Evolutionary conservation across 2,113 vertebrate species (phyloP).

Genomic region (Tenrec ecaudatus): DNA sequence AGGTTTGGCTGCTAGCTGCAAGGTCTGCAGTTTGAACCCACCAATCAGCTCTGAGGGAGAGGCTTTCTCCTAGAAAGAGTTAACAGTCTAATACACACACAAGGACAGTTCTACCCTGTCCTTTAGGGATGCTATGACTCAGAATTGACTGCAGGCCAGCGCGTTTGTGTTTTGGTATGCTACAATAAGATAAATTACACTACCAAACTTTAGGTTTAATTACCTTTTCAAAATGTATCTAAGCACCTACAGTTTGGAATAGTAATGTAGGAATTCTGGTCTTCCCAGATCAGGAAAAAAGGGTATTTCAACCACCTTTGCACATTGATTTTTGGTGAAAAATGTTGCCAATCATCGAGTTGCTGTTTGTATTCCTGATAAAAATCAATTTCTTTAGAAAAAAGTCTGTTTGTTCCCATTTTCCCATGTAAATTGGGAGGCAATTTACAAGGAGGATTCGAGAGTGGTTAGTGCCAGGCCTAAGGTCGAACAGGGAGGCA

Average conservation of each 20-base stretch:
- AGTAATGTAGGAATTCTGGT: background rate
- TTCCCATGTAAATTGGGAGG: background rate
- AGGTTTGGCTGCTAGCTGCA: background rate
- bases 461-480: slow-evolving; percentile 27
- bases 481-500: slow-evolving; percentile 5
- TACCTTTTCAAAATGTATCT: background rate
- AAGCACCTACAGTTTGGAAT: background rate
- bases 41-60: background rate
- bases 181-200: background rate
- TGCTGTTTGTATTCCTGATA: background rate
- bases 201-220: background rate
- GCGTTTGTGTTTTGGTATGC: too few species aligned
- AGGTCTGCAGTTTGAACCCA: background rate
- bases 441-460: background rate
- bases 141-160: too few species aligned
- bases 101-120: too few species aligned
- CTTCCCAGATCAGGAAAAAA: background rate
- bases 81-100: too few species aligned
- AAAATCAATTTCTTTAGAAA: slow-evolving; percentile 30
- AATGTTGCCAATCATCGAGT: slow-evolving; percentile 2
- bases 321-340: background rate
- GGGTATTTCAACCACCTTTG: background rate
- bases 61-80: background rate
- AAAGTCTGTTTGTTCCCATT: background rate
- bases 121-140: too few species aligned